phyloP scores from a whole-genome alignment of 2,113 vertebrate species.

The Rhabdornis inornatus region DNA sequence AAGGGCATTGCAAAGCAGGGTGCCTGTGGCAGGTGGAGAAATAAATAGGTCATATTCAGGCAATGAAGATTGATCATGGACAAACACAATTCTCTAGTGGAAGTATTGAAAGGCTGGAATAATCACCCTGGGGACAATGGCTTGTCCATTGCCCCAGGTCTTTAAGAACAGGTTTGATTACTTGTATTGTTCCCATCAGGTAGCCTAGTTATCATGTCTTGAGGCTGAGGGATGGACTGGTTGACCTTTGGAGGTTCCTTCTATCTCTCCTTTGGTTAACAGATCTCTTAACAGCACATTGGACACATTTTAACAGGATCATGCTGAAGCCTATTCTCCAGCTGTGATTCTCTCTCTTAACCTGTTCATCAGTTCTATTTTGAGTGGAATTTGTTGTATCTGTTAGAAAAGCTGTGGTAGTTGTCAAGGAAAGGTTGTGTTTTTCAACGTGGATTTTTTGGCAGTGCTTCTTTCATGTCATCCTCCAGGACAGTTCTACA shows the following conservation, averaged over 20 bases:
- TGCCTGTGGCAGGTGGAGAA: neutral
- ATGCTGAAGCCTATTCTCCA: neutral
- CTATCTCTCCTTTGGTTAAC: neutral
- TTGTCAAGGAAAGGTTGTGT: neutral
- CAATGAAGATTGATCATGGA: neutral
- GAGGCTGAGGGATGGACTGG: neutral
- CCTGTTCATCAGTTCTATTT: neutral
- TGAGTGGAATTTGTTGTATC: neutral
- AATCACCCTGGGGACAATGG: neutral
- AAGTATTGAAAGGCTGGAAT: neutral
- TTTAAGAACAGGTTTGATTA: neutral
- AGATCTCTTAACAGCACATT: neutral
- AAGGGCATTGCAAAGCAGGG: neutral
- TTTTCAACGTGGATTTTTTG: neutral
- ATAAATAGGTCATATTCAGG: neutral
- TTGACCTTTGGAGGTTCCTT: neutral
- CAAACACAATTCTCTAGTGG: neutral
- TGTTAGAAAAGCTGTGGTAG: neutral
- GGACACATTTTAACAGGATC: neutral
- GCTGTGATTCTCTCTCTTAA: neutral
- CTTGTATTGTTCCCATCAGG: neutral
- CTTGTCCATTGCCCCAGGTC: neutral
- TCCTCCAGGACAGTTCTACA: neutral
- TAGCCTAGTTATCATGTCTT: neutral
- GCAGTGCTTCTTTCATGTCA: neutral